A percentile compares a stretch with the other conserved stretches of the same genome.
phyloP scores from a whole-genome alignment of 2,113 vertebrate genomes.

The Scytalopus superciliaris region DNA sequence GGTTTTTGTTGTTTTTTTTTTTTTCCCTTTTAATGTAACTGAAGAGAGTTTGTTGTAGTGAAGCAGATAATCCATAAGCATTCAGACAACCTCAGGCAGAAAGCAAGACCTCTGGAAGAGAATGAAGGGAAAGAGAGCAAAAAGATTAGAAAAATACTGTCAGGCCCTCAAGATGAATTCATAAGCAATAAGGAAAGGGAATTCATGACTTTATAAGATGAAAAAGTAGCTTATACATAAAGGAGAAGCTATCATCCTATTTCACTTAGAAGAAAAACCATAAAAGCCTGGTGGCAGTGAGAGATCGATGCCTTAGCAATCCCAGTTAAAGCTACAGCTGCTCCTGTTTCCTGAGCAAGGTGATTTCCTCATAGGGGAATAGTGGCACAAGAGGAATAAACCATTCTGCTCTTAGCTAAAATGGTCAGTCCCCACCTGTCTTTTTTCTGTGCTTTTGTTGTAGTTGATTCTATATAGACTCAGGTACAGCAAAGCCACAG shows the following conservation, averaged over 20 bases:
- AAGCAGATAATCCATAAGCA: not conserved
- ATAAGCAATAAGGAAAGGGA: not conserved
- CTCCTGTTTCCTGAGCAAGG: not conserved
- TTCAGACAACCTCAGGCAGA: not conserved
- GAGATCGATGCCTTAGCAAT: not conserved
- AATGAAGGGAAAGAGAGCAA: not conserved
- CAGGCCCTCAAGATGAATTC: not conserved
- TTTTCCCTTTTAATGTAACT: not conserved
- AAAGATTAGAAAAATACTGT: not conserved
- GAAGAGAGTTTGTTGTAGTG: not conserved
- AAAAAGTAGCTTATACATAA: not conserved
- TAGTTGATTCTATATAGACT: not conserved
- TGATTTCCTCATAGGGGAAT: not conserved
- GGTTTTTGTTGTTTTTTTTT: not conserved
- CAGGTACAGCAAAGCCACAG: not conserved
- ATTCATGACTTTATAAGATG: not conserved
- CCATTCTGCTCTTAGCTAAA: not conserved
- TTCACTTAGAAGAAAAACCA: not conserved
- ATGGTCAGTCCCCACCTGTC: accelerated
- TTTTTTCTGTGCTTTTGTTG: not conserved
- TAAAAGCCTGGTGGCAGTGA: not conserved
- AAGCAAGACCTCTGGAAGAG: not conserved
- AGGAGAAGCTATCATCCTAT: not conserved
- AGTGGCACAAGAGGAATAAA: not conserved
- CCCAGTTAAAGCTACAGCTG: not conserved